Conservation (phyloP, 2,113 vertebrate species). For the Oreotrochilus melanogaster region DNA sequence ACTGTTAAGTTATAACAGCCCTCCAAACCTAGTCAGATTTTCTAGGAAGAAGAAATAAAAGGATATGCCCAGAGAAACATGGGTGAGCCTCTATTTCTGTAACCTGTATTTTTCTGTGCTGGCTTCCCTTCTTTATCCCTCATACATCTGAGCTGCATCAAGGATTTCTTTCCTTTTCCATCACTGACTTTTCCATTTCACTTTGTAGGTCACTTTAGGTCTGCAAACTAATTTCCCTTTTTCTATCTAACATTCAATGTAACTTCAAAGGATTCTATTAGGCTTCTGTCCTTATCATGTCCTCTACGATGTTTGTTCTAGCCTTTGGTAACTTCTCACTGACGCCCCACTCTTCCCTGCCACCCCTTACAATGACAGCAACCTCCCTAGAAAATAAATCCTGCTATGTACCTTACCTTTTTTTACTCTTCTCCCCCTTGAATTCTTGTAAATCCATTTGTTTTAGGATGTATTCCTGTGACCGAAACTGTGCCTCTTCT, state of each 20-base stretch:
- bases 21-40: not conserved
- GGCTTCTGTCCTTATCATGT: not conserved
- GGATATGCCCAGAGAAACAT: not conserved
- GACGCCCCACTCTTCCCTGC: not conserved
- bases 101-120: not conserved
- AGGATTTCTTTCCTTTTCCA: not conserved
- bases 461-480: not conserved
- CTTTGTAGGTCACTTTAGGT: not conserved
- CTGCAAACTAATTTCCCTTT: not conserved
- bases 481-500: not conserved
- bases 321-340: not conserved
- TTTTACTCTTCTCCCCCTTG: not conserved
- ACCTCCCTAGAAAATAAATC: not conserved
- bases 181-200: not conserved
- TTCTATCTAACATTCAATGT: not conserved
- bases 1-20: not conserved
- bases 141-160: not conserved
- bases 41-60: not conserved
- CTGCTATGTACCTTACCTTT: not conserved
- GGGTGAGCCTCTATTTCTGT: not conserved
- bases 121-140: not conserved
- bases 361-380: not conserved
- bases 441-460: not conserved
- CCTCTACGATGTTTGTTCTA: not conserved
- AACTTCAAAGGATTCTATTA: not conserved